These are phyloP conservation scores for Drosophila prosaltans DNA, from an alignment of 1,140 invertebrate genomes.

Conservation along the genomic window DNA sequence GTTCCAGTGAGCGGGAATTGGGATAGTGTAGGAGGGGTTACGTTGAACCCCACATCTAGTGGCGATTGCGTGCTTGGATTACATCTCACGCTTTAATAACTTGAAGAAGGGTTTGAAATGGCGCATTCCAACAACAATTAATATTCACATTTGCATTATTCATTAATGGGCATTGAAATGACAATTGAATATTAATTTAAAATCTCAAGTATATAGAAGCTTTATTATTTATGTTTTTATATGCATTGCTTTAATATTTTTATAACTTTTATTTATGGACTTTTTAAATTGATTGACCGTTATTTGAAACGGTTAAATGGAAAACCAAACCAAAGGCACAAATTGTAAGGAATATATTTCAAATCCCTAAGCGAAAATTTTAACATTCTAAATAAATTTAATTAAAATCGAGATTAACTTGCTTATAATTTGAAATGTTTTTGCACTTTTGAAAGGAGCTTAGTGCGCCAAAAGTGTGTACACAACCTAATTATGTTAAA, in stretches of 20 bases:
- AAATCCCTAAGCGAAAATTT: no score
- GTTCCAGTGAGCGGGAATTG: not conserved
- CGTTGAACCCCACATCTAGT: conserved; percentile 12
- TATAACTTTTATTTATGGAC: no score
- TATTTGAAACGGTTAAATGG: no score
- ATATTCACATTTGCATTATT: not conserved
- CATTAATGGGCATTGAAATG: not conserved
- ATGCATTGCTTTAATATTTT: no score
- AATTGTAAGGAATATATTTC: no score
- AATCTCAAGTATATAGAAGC: not conserved
- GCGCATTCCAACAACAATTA: conserved; percentile 20
- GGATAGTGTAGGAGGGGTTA: not conserved
- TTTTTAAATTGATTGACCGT: no score
- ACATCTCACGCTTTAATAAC: conserved; percentile 33
- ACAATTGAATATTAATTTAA: conserved; percentile 9
- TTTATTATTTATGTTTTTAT: no score
- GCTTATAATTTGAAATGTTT: no score
- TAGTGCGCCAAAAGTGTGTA: not conserved
- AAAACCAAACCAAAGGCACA: no score
- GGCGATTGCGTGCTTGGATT: conserved; percentile 41
- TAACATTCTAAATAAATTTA: no score
- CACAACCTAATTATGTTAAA: not conserved
- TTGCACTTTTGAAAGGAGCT: no score
- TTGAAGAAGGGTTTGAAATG: not conserved
- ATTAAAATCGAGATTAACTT: no score